phyloP scores from a whole-genome alignment of 2,113 vertebrate genomes.

The Sinocyclocheilus anophthalmus region DNA sequence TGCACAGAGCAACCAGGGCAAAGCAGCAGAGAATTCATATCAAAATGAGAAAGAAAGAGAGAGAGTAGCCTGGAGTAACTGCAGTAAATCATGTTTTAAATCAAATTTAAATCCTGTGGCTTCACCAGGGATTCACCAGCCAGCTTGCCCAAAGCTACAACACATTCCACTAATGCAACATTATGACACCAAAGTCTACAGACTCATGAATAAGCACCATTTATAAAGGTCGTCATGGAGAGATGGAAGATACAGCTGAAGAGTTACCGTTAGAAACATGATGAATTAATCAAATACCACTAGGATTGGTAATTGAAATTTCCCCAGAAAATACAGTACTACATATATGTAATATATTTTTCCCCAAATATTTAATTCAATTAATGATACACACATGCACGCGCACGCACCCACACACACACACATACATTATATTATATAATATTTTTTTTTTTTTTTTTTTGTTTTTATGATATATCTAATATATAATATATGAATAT shows the following conservation, averaged over 20 bases:
- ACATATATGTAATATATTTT: too few species aligned
- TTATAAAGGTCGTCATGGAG: background rate
- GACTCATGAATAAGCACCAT: slow-evolving; percentile 7
- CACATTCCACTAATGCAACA: slow-evolving; percentile 25
- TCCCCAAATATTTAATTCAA: too few species aligned
- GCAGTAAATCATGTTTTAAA: slow-evolving; percentile 38
- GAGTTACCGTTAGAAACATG: background rate
- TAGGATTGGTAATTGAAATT: background rate
- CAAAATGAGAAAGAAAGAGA: slow-evolving; percentile 9
- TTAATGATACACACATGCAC: too few species aligned
- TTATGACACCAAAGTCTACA: slow-evolving; percentile 7
- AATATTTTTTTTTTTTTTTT: too few species aligned
- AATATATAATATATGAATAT: too few species aligned
- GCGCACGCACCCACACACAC: too few species aligned
- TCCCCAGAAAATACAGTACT: background rate
- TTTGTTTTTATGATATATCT: too few species aligned
- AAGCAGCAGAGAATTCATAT: background rate
- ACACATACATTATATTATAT: too few species aligned
- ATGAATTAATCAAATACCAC: background rate
- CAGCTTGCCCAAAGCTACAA: slow-evolving; percentile 20
- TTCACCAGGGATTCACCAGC: slow-evolving; percentile 14
- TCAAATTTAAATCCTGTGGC: slow-evolving; percentile 26
- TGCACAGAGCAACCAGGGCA: background rate
- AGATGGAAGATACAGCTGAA: background rate
- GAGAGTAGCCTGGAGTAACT: background rate